Evolutionary conservation across 2,797 vertebrate genomes (phyloP).

Genomic region (Anas bahamensis): DNA sequence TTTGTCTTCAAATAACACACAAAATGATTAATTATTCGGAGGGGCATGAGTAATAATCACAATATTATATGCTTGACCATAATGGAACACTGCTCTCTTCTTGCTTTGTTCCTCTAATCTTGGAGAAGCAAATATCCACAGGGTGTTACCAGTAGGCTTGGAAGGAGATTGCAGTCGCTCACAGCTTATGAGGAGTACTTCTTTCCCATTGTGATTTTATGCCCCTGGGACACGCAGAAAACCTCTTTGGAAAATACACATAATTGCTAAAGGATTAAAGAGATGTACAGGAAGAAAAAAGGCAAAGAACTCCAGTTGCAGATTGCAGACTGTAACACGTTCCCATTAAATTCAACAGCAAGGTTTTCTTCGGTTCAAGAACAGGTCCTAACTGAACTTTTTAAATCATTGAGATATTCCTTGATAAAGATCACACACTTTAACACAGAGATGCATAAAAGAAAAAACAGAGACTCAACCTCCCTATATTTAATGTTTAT

Average conservation of each 20-base stretch:
- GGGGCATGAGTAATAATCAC: slow-evolving; percentile 67
- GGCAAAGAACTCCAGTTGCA: background rate
- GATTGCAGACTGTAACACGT: background rate
- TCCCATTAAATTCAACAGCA: background rate
- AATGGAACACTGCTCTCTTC: slow-evolving; percentile 65
- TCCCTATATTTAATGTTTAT: background rate
- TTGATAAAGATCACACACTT: background rate
- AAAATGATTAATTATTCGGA: slow-evolving; percentile 71
- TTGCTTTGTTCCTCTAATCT: slow-evolving; percentile 72
- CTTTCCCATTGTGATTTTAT: slow-evolving; percentile 54
- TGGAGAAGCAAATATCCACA: slow-evolving; percentile 57
- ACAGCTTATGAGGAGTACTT: slow-evolving; percentile 47
- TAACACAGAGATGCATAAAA: background rate
- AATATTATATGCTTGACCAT: slow-evolving; percentile 67
- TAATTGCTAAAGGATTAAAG: slow-evolving; percentile 46
- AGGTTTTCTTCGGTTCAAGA: background rate
- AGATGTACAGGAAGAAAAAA: background rate
- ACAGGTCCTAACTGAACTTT: background rate
- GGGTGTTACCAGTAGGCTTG: slow-evolving; percentile 56
- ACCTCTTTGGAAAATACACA: slow-evolving; percentile 24
- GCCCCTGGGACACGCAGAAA: background rate
- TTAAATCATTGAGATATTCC: background rate
- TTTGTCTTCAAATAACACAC: slow-evolving; percentile 69
- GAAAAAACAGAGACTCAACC: background rate
- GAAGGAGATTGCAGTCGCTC: slow-evolving; percentile 12